These are phyloP conservation scores for Tethea ocularis DNA, from an alignment of 2,888 invertebrate genomes.

Conservation along the genomic window DNA sequence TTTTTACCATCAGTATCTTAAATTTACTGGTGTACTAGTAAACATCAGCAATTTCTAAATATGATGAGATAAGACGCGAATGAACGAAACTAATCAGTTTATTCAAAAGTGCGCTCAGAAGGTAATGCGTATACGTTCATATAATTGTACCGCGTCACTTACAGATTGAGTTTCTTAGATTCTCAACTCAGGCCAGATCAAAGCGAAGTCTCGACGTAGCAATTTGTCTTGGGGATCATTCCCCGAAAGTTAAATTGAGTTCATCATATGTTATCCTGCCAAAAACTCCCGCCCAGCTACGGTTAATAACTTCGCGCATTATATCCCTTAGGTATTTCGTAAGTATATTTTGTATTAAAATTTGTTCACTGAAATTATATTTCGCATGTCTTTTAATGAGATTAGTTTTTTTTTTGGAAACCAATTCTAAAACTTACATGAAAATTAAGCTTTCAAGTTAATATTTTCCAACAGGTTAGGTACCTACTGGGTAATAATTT, in stretches of 20 bases:
- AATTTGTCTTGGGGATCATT: slow-evolving; percentile 26
- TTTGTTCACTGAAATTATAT: background rate
- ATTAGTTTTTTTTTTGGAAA: background rate
- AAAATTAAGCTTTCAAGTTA: no score
- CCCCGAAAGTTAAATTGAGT: slow-evolving; percentile 33
- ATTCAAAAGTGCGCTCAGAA: background rate
- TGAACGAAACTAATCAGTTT: no score
- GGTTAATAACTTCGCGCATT: slow-evolving; percentile 8
- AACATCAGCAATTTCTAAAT: no score
- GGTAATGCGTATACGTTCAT: background rate
- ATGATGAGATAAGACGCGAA: no score
- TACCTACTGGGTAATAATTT: no score
- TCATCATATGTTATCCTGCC: slow-evolving; percentile 21
- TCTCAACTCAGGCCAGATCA: slow-evolving; percentile 28
- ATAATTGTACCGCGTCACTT: slow-evolving; percentile 11
- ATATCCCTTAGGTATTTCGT: slow-evolving; percentile 13
- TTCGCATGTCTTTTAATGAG: background rate
- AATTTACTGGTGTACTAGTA: no score
- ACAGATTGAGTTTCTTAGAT: slow-evolving; percentile 33
- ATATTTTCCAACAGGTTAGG: no score
- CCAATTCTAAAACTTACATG: no score
- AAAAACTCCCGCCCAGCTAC: slow-evolving; percentile 16
- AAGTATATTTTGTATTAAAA: slow-evolving; percentile 10
- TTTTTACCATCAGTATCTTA: no score
- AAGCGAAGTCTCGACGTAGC: slow-evolving; percentile 23